These are phyloP conservation scores for Tyto alba DNA, from an alignment of 2,113 vertebrate genomes.

Conservation along the genomic window DNA sequence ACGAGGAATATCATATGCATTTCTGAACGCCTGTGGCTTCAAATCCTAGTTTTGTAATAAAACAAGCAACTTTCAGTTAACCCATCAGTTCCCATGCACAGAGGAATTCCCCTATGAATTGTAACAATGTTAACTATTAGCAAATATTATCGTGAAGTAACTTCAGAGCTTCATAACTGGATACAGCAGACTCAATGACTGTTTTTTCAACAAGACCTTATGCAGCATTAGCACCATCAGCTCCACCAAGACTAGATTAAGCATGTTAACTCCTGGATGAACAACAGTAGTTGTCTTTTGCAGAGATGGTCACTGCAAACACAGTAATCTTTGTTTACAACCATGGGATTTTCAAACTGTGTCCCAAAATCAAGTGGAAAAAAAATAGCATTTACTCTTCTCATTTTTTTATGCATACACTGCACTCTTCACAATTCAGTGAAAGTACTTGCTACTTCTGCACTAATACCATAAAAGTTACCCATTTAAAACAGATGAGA, in stretches of 20 bases:
- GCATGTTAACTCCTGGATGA: not conserved
- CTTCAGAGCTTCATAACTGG: not conserved
- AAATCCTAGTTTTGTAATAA: conserved; percentile 69
- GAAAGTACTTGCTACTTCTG: not conserved
- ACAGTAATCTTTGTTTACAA: not conserved
- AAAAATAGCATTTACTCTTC: not conserved
- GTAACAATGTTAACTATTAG: not conserved
- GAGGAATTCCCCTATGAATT: not conserved
- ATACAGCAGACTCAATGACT: not conserved
- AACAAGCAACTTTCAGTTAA: not conserved
- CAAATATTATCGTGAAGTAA: not conserved
- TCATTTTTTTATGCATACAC: not conserved
- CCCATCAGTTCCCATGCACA: not conserved
- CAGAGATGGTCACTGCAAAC: not conserved
- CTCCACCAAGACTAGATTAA: not conserved
- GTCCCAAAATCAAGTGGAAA: not conserved
- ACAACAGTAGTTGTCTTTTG: not conserved
- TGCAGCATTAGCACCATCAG: not conserved
- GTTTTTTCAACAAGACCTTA: not conserved
- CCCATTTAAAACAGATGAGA: not conserved
- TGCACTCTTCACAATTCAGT: not conserved
- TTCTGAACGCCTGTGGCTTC: conserved; percentile 80
- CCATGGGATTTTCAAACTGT: not conserved
- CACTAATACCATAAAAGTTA: not conserved
- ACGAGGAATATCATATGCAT: conserved; percentile 83